Evolutionary conservation across 1,140 invertebrate species (phyloP), one percentile per base, ranked within the genome.

Genomic region (Planococcus citri): DNA sequence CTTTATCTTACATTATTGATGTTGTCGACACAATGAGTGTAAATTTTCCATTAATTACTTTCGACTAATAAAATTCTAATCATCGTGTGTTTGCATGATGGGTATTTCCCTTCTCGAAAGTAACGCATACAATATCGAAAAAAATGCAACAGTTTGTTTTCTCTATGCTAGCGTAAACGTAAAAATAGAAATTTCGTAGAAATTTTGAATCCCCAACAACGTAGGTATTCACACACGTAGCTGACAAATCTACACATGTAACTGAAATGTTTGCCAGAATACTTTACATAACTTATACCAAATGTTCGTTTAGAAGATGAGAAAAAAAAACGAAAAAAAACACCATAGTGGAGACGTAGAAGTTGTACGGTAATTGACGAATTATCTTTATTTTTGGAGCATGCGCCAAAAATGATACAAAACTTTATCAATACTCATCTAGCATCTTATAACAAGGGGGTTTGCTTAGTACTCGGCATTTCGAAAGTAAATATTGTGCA

Each of bases 361-460:
- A 33, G 29, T n/a, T n/a, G n/a, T 33, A 51, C 41, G 41, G n/a
- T 51, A 51, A 51, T 51, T 51, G 12, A 51, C 41, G 41, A 51
- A 51, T 51, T 51, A 51, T 51, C 41, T 51, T 20, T 6, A 9
- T 51, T 51, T 51, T 51, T 51, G 41, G 41, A 51, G 41, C 41
- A 51, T 51, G 41, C 41, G 41, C 41, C 41, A 51, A 51, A 51
- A 51, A 51, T 51, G 41, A 51, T 51, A 51, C 41, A 51, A 4
- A 51, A 51, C 41, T 51, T n/a, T n/a, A 17, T 51, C 41, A 51
- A 51, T 51, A 51, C n/a, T 20, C n/a, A n/a, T n/a, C n/a, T 51
- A 9, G 41, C 41, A 51, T 51, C 41, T 51, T 51, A 20, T n/a
- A 51, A 51, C 41, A 51, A 17, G 10, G 41, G 41, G 41, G 29